Percentiles rank a stretch among this genome's conserved stretches.
Evolutionary conservation across 1,140 invertebrate genomes (phyloP).

Genomic region (Zaprionus capensis): DNA sequence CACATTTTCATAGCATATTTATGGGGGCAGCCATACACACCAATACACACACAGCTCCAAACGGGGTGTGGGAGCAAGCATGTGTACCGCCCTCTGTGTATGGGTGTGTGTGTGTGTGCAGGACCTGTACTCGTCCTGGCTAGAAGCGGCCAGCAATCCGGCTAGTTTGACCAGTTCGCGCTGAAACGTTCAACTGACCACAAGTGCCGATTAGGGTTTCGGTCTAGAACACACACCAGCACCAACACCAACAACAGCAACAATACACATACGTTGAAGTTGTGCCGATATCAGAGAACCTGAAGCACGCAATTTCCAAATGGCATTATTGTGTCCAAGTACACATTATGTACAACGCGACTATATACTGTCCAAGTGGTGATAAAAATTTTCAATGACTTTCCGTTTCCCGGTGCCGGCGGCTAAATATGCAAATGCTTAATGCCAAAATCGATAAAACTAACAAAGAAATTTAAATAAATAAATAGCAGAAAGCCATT

Average conservation of each 20-base stretch:
- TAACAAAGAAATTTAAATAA: constrained; percentile 36
- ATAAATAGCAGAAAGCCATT: constrained; percentile 12
- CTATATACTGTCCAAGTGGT: constrained; percentile 9
- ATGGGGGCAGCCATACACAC: constrained; percentile 44
- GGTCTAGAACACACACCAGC: not conserved
- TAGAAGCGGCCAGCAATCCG: constrained; percentile 46
- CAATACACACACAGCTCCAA: not conserved
- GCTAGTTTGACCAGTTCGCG: constrained; percentile 70
- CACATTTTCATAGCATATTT: constrained; percentile 73
- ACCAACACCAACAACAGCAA: not conserved
- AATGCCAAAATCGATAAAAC: constrained; percentile 51
- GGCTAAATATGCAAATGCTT: constrained; percentile 61
- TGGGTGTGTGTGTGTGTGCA: constrained; percentile 12
- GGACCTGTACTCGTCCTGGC: constrained; percentile 39
- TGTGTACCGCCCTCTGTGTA: not conserved
- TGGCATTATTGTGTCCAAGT: constrained; percentile 52
- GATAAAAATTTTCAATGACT: constrained; percentile 41
- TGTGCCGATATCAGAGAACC: constrained; percentile 25
- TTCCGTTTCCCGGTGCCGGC: constrained; percentile 36
- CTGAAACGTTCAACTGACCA: constrained; percentile 82
- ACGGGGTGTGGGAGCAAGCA: constrained; percentile 5
- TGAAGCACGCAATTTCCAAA: constrained; percentile 62
- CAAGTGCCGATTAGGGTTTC: constrained; percentile 58
- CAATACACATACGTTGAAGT: constrained; percentile 5
- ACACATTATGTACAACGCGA: constrained; percentile 7